Evolutionary conservation across 2,888 invertebrate genomes (phyloP).

Genomic region (Thelaira solivaga): DNA sequence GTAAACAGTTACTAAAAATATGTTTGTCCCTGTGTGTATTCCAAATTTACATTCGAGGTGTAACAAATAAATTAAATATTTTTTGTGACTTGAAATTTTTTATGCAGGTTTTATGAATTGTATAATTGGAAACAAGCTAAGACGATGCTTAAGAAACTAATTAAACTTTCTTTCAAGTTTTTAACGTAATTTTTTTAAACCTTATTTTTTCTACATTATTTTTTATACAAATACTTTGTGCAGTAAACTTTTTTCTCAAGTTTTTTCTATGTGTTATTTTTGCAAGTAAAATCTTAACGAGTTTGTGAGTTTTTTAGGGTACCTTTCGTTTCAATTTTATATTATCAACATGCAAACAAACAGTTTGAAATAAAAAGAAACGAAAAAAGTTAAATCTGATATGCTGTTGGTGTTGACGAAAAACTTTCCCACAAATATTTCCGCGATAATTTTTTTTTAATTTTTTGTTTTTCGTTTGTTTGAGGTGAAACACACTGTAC

Average conservation of each 20-base stretch:
- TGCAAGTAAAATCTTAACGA: constrained; percentile 52
- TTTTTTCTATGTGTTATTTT: constrained; percentile 35
- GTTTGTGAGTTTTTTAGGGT: constrained; percentile 41
- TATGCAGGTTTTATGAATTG: constrained; percentile 1
- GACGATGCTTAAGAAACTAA: constrained; percentile 62
- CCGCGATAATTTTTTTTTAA: not conserved
- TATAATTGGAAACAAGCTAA: constrained; percentile 48
- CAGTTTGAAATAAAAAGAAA: not conserved
- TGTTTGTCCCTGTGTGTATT: too few relatives aligned
- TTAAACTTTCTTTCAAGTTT: constrained; percentile 60
- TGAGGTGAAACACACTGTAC: constrained; percentile 26
- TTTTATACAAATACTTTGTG: constrained; percentile 11
- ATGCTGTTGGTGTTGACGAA: constrained; percentile 54
- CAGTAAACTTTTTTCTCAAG: constrained; percentile 14
- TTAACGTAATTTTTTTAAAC: constrained; percentile 31
- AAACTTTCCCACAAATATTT: constrained; percentile 54
- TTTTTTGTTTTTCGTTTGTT: constrained; percentile 1
- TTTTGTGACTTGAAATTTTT: not conserved
- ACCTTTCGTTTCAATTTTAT: constrained; percentile 28
- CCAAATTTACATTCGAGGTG: too few relatives aligned
- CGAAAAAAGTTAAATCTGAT: constrained; percentile 36
- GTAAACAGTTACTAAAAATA: too few relatives aligned
- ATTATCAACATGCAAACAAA: constrained; percentile 45
- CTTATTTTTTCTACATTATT: constrained; percentile 23
- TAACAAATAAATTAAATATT: too few relatives aligned